Percentiles rank a stretch among this genome's conserved stretches.
Evolutionary conservation across 1,140 invertebrate species (phyloP).

Genomic region (Papilio polyxenes): DNA sequence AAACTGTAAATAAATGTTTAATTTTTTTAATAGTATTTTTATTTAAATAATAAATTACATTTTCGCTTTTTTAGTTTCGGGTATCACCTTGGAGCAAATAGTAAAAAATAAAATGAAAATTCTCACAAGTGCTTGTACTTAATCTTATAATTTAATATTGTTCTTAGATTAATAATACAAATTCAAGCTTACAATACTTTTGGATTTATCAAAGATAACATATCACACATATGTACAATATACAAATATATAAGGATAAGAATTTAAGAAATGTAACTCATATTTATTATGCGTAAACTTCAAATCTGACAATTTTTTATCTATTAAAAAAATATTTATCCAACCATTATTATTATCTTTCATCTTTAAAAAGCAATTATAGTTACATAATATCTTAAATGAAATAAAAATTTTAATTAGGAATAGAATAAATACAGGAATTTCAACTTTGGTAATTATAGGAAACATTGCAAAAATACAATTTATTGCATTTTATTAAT

Average conservation of each 20-base stretch:
- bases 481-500: neutral
- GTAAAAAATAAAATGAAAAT: neutral
- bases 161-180: neutral
- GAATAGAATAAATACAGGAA: neutral
- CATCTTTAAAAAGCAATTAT: neutral
- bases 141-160: neutral
- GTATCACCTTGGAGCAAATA: no score
- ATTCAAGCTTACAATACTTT: neutral
- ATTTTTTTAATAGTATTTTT: no score
- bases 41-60: no score
- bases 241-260: no score
- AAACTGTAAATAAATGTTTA: no score
- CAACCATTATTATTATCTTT: no score
- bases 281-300: neutral
- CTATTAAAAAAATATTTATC: no score
- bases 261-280: no score
- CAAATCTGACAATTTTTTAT: neutral
- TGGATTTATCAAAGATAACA: neutral
- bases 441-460: conserved; percentile 12
- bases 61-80: no score
- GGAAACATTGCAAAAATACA: conserved; percentile 25
- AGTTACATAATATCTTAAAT: neutral
- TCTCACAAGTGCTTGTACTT: neutral
- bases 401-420: neutral
- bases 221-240: neutral